Conservation (phyloP, 1,140 invertebrate genomes). For the Caenorhabditis latens region DNA sequence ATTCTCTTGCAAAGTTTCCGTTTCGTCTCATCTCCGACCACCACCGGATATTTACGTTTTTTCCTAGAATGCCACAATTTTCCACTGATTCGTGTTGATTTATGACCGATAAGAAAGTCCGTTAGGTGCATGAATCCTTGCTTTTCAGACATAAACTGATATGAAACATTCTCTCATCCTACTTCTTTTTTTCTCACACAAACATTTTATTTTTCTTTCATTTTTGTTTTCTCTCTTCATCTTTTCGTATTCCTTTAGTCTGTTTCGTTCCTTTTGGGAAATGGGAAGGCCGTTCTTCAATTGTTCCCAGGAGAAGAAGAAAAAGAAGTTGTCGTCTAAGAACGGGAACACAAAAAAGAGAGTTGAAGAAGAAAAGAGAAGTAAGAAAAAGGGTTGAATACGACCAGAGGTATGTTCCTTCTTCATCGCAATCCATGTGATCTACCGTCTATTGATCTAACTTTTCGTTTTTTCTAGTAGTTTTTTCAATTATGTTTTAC, state of each 20-base stretch:
- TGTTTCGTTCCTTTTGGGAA: constrained; percentile 19
- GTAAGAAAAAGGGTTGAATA: neutral
- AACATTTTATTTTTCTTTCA: neutral
- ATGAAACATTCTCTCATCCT: neutral
- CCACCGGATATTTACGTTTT: constrained; percentile 40
- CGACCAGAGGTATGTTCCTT: constrained; percentile 30
- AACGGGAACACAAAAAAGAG: constrained; percentile 38
- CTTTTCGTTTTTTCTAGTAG: neutral
- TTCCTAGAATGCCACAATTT: neutral
- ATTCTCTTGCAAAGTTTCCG: constrained; percentile 43
- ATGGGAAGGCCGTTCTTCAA: constrained; percentile 49
- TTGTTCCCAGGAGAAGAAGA: constrained; percentile 47
- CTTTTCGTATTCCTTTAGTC: constrained; percentile 26
- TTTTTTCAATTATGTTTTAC: no score
- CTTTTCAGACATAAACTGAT: neutral
- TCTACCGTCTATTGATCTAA: neutral
- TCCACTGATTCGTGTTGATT: neutral
- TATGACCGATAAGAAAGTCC: neutral
- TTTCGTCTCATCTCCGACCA: neutral
- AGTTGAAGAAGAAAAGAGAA: neutral
- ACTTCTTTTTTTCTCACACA: constrained; percentile 13
- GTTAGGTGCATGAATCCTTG: neutral
- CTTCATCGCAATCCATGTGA: neutral
- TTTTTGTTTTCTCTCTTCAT: neutral
- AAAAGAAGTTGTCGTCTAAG: constrained; percentile 43